A percentile compares a stretch with the other conserved stretches of the same genome.
phyloP scores from a whole-genome alignment of 2,888 invertebrate genomes.

The Cosmorhoe ocellata region DNA sequence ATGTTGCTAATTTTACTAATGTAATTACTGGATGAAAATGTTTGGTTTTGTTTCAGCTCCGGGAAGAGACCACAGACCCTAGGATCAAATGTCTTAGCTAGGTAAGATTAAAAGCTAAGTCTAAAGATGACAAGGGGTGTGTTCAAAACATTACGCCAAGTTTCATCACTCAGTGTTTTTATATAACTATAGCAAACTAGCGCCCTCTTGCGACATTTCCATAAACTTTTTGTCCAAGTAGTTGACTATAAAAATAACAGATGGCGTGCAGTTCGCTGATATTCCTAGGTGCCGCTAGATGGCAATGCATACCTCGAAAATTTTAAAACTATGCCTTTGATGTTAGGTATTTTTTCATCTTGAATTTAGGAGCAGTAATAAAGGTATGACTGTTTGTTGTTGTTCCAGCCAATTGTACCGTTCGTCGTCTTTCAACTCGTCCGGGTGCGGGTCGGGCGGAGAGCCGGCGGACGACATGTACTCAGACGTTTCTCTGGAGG shows the following conservation, averaged over 20 bases:
- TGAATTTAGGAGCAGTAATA: slow-evolving; percentile 29
- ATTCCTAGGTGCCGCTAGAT: slow-evolving; percentile 10
- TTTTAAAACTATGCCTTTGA: not conserved
- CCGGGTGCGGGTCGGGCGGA: slow-evolving; percentile 94
- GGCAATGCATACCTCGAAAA: slow-evolving; percentile 8
- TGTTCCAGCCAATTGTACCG: slow-evolving; percentile 92
- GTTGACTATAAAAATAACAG: slow-evolving; percentile 35
- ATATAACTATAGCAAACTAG: slow-evolving; percentile 10
- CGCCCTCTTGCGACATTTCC: slow-evolving; percentile 52
- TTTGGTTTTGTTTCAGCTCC: slow-evolving; percentile 84
- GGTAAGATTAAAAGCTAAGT: slow-evolving; percentile 71
- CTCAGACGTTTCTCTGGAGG: slow-evolving; percentile 95
- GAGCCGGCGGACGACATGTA: slow-evolving; percentile 97
- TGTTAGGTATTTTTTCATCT: slow-evolving; percentile 17
- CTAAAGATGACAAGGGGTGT: too few species aligned
- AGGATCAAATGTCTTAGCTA: slow-evolving; percentile 93
- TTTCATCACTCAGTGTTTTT: too few species aligned
- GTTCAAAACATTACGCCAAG: too few species aligned
- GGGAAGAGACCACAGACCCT: slow-evolving; percentile 86
- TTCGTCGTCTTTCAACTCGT: slow-evolving; percentile 96
- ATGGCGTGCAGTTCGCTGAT: slow-evolving; percentile 38
- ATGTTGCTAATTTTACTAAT: too few species aligned
- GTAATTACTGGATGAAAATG: not conserved
- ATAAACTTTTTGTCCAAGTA: not conserved
- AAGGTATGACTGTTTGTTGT: slow-evolving; percentile 41